phyloP scores from a whole-genome alignment of 2,888 invertebrate genomes.

The Scelioninae gen. 1 region DNA sequence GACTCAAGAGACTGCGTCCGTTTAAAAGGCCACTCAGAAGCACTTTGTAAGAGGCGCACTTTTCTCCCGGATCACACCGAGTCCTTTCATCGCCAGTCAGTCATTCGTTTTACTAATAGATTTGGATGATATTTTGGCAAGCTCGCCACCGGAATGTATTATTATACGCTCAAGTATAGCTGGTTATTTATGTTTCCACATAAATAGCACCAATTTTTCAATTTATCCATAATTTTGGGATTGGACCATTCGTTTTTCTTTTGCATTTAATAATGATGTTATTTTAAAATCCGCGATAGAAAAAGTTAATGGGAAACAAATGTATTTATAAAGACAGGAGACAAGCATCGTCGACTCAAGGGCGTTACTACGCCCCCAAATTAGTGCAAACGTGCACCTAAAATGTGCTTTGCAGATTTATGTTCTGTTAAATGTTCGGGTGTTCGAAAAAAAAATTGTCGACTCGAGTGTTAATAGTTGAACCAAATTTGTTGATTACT shows the following conservation, averaged over 20 bases:
- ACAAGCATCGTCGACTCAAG: slow-evolving; percentile 62
- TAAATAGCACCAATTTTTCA: no score
- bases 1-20: slow-evolving; percentile 70
- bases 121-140: slow-evolving; percentile 72
- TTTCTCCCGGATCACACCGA: slow-evolving; percentile 56
- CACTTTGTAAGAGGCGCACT: slow-evolving; percentile 75
- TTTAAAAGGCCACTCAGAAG: slow-evolving; percentile 78
- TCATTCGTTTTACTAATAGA: slow-evolving; percentile 73
- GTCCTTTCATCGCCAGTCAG: slow-evolving; percentile 73
- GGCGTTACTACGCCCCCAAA: slow-evolving; percentile 80
- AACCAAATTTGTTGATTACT: slow-evolving; percentile 41
- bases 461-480: slow-evolving; percentile 34
- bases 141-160: slow-evolving; percentile 10
- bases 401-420: slow-evolving; percentile 79
- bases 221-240: no score
- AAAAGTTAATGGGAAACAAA: slow-evolving; percentile 65
- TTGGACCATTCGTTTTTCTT: background rate
- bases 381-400: slow-evolving; percentile 80
- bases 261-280: slow-evolving; percentile 26
- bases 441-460: slow-evolving; percentile 36
- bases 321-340: slow-evolving; percentile 67
- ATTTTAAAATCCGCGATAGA: slow-evolving; percentile 39
- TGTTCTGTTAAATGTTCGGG: slow-evolving; percentile 75
- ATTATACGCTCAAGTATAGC: no score
- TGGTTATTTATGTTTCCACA: no score